These are phyloP conservation scores for Turnix velox DNA, from an alignment of 2,113 vertebrate species.

Conservation along the genomic window DNA sequence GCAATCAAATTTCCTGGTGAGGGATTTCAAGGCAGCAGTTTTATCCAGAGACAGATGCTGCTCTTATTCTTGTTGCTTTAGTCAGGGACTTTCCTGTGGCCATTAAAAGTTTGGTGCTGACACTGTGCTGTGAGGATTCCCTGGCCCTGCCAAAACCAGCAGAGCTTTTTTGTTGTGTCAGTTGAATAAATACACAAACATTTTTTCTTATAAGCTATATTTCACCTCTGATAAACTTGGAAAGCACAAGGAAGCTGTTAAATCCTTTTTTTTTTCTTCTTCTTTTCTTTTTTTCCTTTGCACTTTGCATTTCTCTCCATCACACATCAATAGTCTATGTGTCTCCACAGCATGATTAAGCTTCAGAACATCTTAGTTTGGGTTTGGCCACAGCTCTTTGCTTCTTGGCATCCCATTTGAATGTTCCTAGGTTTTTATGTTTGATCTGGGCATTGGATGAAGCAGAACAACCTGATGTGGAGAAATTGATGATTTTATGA, in stretches of 20 bases:
- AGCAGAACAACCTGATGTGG: fast-evolving
- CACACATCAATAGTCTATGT: background rate
- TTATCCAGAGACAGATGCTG: background rate
- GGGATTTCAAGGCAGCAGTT: background rate
- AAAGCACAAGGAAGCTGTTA: background rate
- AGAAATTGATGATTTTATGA: background rate
- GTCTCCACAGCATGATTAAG: fast-evolving
- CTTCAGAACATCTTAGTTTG: background rate
- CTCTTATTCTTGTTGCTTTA: background rate
- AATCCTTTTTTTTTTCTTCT: background rate
- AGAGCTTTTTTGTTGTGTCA: background rate
- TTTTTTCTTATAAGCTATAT: background rate
- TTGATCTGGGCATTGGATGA: fast-evolving
- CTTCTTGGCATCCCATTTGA: background rate
- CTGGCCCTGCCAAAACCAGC: background rate
- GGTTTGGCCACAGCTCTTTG: background rate
- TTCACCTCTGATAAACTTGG: background rate
- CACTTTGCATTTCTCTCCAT: background rate
- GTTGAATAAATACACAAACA: background rate
- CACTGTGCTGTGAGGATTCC: background rate
- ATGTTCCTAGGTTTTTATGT: background rate
- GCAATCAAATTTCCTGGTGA: background rate
- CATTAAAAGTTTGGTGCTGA: background rate
- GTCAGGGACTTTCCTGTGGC: background rate
- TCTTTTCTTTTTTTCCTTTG: background rate